A percentile compares a stretch with the other conserved stretches of the same genome.
Conservation (phyloP, 2,888 invertebrate genomes). For the Boloria euphrosyne region DNA sequence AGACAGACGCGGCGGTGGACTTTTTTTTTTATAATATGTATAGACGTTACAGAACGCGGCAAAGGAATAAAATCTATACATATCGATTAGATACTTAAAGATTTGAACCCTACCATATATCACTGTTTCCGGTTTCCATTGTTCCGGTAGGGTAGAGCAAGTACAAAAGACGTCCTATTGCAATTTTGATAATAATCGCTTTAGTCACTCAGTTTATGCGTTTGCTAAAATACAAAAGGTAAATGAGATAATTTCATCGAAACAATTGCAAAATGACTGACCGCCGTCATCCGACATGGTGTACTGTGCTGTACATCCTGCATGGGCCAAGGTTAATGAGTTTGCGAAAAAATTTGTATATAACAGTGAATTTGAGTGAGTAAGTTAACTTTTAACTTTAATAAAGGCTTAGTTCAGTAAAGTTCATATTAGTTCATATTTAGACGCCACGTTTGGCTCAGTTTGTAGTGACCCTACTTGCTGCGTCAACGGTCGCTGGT, state of each 20-base stretch:
- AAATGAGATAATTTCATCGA: slow-evolving; percentile 23
- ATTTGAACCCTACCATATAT: no score
- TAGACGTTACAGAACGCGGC: no score
- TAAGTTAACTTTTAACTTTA: neutral
- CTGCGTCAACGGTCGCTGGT: no score
- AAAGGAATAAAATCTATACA: no score
- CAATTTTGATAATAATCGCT: slow-evolving; percentile 28
- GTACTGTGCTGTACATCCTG: slow-evolving; percentile 41
- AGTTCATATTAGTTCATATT: no score
- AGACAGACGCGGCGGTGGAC: no score
- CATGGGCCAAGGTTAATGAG: slow-evolving; percentile 37
- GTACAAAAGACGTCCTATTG: slow-evolving; percentile 14
- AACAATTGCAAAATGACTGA: slow-evolving; percentile 35
- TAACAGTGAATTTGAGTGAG: slow-evolving; percentile 7
- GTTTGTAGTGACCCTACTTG: no score
- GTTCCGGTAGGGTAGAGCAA: neutral
- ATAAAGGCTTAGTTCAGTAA: no score
- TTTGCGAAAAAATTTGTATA: slow-evolving; percentile 30
- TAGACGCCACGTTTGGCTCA: no score
- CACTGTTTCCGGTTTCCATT: no score
- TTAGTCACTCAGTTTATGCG: slow-evolving; percentile 5
- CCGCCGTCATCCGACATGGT: slow-evolving; percentile 36
- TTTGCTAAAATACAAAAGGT: slow-evolving; percentile 5
- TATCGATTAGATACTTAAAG: no score
- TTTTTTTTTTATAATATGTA: no score